Percentiles rank a stretch among this genome's conserved stretches.
Evolutionary conservation across 2,113 vertebrate species (phyloP).

Genomic region (Cyprinodon variegatus): DNA sequence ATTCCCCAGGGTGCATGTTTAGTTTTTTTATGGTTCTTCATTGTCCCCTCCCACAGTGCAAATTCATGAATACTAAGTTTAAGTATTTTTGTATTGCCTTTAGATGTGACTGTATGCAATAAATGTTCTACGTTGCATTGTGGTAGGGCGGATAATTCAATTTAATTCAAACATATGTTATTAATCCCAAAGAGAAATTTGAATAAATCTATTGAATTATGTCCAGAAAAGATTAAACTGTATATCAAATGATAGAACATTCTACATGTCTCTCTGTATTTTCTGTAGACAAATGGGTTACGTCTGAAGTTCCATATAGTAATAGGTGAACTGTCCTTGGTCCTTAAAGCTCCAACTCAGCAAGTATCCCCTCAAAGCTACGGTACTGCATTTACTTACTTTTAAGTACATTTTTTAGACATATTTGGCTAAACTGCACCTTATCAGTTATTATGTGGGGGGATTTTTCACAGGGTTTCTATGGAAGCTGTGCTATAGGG

Average conservation of each 20-base stretch:
- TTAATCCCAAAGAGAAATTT: too few species aligned
- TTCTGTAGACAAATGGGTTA: neutral
- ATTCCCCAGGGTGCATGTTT: neutral
- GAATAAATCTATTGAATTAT: neutral
- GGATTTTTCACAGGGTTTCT: too few species aligned
- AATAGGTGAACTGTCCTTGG: constrained; percentile 32
- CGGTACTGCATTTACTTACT: neutral
- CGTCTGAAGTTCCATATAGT: neutral
- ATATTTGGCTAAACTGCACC: neutral
- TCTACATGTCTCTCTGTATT: neutral
- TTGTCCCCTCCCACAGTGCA: neutral
- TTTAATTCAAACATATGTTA: too few species aligned
- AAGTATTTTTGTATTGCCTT: neutral
- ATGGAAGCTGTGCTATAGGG: neutral
- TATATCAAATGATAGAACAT: neutral
- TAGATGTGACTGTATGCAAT: neutral
- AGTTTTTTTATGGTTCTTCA: neutral
- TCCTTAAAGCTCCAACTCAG: constrained; percentile 1
- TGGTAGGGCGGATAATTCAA: neutral
- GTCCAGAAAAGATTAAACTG: neutral
- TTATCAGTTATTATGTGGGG: too few species aligned
- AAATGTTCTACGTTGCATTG: neutral
- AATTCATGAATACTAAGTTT: neutral
- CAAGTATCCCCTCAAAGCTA: neutral
- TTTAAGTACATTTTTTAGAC: neutral